phyloP scores from a whole-genome alignment of 2,888 invertebrate species.

The Minunthozetes semirufus region DNA sequence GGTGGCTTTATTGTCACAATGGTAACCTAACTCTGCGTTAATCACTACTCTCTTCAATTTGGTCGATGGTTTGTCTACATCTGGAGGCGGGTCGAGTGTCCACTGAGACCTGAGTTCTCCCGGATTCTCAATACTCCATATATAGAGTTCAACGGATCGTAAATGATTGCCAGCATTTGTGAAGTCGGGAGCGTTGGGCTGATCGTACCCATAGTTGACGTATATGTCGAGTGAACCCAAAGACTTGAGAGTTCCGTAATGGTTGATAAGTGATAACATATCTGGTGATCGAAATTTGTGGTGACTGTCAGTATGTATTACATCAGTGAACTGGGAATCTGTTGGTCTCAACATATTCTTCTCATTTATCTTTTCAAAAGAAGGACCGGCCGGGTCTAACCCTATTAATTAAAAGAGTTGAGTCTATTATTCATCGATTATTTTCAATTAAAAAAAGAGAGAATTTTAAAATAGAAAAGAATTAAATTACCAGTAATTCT shows the following conservation, averaged over 20 bases:
- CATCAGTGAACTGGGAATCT: constrained; percentile 33
- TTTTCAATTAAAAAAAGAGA: too few relatives aligned
- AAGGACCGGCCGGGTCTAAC: constrained; percentile 34
- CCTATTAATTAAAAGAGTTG: too few relatives aligned
- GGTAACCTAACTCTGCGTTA: constrained; percentile 32
- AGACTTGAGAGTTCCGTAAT: constrained; percentile 34
- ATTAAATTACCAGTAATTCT: constrained; percentile 33
- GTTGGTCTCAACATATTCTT: constrained; percentile 29
- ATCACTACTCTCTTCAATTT: constrained; percentile 31
- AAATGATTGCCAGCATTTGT: constrained; percentile 33
- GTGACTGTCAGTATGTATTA: constrained; percentile 32
- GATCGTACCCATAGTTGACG: constrained; percentile 36
- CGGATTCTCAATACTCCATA: constrained; percentile 37
- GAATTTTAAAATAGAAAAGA: too few relatives aligned
- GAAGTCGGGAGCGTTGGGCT: constrained; percentile 36
- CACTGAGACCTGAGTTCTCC: constrained; percentile 34
- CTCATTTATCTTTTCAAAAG: constrained; percentile 34
- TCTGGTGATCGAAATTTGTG: constrained; percentile 34
- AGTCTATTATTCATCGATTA: not conserved
- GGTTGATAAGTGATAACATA: constrained; percentile 33
- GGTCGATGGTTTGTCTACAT: constrained; percentile 29
- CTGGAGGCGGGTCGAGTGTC: constrained; percentile 26
- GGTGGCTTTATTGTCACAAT: constrained; percentile 25
- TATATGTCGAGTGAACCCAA: constrained; percentile 33
- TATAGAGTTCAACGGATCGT: constrained; percentile 32